Base-by-base conservation (phyloP, 2,113 vertebrate species). In the Agapornis roseicollis region DNA sequence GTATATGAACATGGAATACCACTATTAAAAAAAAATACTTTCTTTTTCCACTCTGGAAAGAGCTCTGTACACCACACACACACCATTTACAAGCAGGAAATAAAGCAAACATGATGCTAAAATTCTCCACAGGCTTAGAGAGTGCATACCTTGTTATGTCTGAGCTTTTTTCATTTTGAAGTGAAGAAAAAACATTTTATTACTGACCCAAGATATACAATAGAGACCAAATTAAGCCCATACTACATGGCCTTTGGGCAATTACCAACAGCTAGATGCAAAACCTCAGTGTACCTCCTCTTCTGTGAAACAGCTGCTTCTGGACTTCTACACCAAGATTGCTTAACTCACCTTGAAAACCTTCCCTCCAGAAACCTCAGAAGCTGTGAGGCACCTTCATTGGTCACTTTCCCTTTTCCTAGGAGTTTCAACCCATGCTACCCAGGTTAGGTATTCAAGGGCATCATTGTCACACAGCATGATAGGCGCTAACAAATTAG, bases 401-500 rank as follows among this genome's bases (percentile, higher is more conserved):
- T 10, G 58, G 27, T 90, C 65, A 79, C 55, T 44, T 41, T 60
- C 39, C 19, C 29, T 52, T 92, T 63, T 82, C 56, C 58, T 50
- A 27, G 66, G 92, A 90, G 49, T 17, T 76, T 88, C 86, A 88
- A 33, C 50, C 28, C 22, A 22, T 72, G 31, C 16, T 87, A 90
- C 77, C 47, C 25, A 44, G 3, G 13, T 28, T 85, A 80, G 53
- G 13, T 69, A 69, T 89, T 76, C 89, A 86, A 80, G 70, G 56
- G 23, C 70, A 73, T 65, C 83, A 58, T 74, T 92, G 77, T 78
- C 78, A 88, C 47, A 41, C 63, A 69, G 78, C 22, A 1, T 79
- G 89, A 91, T 60, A 92, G 84, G 88, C 46, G 79, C 88, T 90
- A 90, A 64, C 25, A 5, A 93, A 93, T 96, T 95, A 92, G 93